Conservation (phyloP, 1,140 invertebrate species). For the Dendrolimus kikuchii region DNA sequence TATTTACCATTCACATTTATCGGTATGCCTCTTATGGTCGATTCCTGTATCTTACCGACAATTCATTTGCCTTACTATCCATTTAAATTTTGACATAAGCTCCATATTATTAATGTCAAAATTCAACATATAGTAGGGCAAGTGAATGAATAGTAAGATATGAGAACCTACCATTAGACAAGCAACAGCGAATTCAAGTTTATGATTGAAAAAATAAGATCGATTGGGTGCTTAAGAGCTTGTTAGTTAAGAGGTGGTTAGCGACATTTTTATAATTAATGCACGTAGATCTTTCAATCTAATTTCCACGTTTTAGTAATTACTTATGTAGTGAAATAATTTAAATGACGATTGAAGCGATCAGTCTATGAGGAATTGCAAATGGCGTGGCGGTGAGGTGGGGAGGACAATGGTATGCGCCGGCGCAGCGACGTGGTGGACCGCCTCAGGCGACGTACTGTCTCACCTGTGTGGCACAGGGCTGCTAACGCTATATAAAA, state of each 20-base stretch:
- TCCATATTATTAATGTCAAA: too few species aligned
- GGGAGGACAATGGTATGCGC: conserved; percentile 22
- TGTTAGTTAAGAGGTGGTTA: background rate
- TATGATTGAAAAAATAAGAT: too few species aligned
- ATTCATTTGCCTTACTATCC: too few species aligned
- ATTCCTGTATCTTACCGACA: too few species aligned
- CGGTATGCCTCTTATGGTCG: too few species aligned
- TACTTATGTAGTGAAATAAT: conserved; percentile 20
- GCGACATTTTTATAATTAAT: background rate
- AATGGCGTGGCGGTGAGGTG: conserved; percentile 16
- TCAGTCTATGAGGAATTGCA: conserved; percentile 32
- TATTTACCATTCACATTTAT: too few species aligned
- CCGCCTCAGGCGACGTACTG: conserved; percentile 45
- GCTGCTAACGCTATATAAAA: conserved; percentile 14
- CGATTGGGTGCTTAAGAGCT: too few species aligned
- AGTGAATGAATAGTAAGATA: too few species aligned
- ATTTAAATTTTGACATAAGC: too few species aligned
- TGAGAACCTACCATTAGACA: too few species aligned
- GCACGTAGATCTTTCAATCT: background rate
- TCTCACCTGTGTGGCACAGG: conserved; percentile 36
- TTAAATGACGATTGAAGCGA: conserved; percentile 50
- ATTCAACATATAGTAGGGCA: too few species aligned
- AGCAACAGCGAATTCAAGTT: too few species aligned
- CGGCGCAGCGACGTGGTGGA: conserved; percentile 30
- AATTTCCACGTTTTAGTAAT: conserved; percentile 4